Base-by-base conservation (phyloP, 1,140 invertebrate species). In the Drosophila nannoptera region DNA sequence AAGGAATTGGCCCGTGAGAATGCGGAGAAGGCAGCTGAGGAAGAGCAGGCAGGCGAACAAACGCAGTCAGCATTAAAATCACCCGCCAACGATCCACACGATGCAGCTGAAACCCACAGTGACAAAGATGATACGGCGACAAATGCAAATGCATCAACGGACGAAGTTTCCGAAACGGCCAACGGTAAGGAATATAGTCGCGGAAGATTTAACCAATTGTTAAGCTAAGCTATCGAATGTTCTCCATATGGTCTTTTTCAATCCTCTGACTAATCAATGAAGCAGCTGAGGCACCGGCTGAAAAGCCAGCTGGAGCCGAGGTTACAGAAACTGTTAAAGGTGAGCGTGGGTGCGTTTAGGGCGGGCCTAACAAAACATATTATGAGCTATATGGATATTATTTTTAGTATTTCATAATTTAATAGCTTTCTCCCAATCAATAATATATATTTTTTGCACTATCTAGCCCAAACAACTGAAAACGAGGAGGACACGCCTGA, bases 1-100 rank as follows among this genome's bases (percentile, higher is more conserved):
- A 93, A 92, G 69, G 92, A 92, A 54, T 88, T 91, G 67, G 91
- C 90, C 11, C 84, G 92, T n/a, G 90, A 91, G 56, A 92, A 92
- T 67, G 91, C 90, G 3, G 89, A 89, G 55, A 89, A 90, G 38
- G 78, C 80, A 5, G 87, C 77, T n/a, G 86, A 84, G 12, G 82
- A 86, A 16, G 74, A 77, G 33, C 64, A 76, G 56, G 71, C 73
- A 8, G 83, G 73, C 8, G 80, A 86, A 33, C 73, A 87, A 66
- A 63, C 61, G 5, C 59, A 67, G 42, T 53, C 55, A 33, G 58
- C 31, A 49, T 45, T 61, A 5, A 82, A 88, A 55, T 70, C 64
- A 4, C 68, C 68, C 11, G 40, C 31, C 33, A 12, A 32, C 4
- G 62, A 70, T 4, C 22, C 4, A 2, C 38, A 36, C 2, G 31